Evolutionary conservation across 1,140 invertebrate genomes (phyloP), one percentile per base, ranked within the genome.

Genomic region (Macrobrachium rosenbergii): DNA sequence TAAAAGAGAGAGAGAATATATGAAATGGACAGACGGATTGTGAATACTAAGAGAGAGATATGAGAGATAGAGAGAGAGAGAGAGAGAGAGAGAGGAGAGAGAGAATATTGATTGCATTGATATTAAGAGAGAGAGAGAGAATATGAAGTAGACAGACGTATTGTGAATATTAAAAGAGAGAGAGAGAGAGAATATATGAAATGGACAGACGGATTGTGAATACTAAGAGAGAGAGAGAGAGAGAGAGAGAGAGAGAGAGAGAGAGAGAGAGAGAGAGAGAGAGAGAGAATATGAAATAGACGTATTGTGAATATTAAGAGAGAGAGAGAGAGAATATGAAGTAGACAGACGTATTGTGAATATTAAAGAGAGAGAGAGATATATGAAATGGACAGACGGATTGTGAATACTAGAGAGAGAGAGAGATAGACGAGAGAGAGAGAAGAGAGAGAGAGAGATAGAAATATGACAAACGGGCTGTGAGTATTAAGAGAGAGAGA

Each of bases 161-260:
- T 37, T 19, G 28, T 19, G 72, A 52, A 37, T 23, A 2, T 19
- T 37, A 75, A 37, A 28, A 75, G 72, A 43, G 43, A 28, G 72
- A 43, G 28, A 28, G 17, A 37, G 28, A 28, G 28, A 75, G 23
- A 43, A 14, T 5, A 6, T 23, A 75, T n/a, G 72, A 43, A 37
- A 16, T n/a, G 14, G 43, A 43, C 6, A 43, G 8, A 37, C 23
- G 16, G 14, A 23, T 8, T 23, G 72, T 17, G 28, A 21, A 43
- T 17, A 6, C 23, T n/a, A 23, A 28, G n/a, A 37, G 23, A 75
- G 7, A 37, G n/a, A 75, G 72, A 37, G 72, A 75, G n/a, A 37
- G n/a, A 78, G 72, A 37, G 72, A 75, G 72, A 37, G 72, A 75
- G 28, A 23, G 72, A 75, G 72, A 5, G 28, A 75, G 72, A 75